Evolutionary conservation across 1,140 invertebrate genomes (phyloP).

Genomic region (Sweltsa coloradensis): DNA sequence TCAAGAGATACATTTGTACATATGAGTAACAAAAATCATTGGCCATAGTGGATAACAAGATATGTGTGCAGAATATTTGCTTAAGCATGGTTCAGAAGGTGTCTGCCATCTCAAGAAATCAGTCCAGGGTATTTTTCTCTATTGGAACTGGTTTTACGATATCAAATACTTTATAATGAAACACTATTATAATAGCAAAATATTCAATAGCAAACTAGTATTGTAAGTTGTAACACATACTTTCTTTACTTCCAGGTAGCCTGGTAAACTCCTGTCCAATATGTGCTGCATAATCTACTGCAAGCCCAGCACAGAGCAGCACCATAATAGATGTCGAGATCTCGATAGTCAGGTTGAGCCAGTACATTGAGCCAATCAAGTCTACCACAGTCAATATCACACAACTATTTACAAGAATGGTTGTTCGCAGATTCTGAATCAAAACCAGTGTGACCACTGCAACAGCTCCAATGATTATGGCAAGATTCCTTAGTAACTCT

Average conservation of each 20-base stretch:
- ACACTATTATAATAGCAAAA: too few species aligned
- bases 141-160: too few species aligned
- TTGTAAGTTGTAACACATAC: too few species aligned
- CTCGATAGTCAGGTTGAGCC: slow-evolving; percentile 41
- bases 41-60: too few species aligned
- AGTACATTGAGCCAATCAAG: slow-evolving; percentile 39
- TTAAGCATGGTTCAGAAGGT: too few species aligned
- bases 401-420: slow-evolving; percentile 35
- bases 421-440: slow-evolving; percentile 36
- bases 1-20: too few species aligned
- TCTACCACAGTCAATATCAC: slow-evolving; percentile 42
- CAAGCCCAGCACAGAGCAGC: slow-evolving; percentile 35
- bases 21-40: too few species aligned
- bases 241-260: slow-evolving; percentile 29
- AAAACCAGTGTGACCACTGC: slow-evolving; percentile 38
- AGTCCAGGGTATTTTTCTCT: too few species aligned
- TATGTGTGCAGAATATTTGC: too few species aligned
- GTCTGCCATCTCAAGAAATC: too few species aligned
- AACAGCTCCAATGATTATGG: slow-evolving; percentile 35
- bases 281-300: slow-evolving; percentile 45
- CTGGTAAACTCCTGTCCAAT: slow-evolving; percentile 40
- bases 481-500: slow-evolving; percentile 40
- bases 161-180: too few species aligned
- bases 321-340: slow-evolving; percentile 42
- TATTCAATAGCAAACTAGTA: too few species aligned